Evolutionary conservation across 2,888 invertebrate genomes (phyloP), one percentile per base, ranked within the genome.

Genomic region (Mechanitis messenoides): DNA sequence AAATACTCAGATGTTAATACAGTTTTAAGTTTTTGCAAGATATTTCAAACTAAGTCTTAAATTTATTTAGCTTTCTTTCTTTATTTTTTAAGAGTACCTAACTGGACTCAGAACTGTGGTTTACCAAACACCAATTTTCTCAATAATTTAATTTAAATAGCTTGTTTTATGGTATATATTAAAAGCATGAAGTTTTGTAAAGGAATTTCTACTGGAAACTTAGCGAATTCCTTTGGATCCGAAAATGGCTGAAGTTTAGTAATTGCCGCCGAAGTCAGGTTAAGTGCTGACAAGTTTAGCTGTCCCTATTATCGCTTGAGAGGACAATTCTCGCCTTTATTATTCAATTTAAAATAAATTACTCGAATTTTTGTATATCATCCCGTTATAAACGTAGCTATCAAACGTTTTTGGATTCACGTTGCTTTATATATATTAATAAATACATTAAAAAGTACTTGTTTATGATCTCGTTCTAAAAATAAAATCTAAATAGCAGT

Each of bases 241-340:
- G 71, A 71, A 71, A 76, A 77, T 74, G 74, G 74, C 66, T 68
- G 56, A 80, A 83, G 71, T 80, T 80, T 63, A 62, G 73, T 78
- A 77, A 80, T 81, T 79, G 78, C 78, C 73, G 71, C 68, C 68
- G 70, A 63, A 72, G 67, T 64, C 70, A 72, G 73, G 75, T 74
- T 71, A 72, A 74, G 71, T 69, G 68, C 54, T 62, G 63, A 65
- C 62, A 66, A 68, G 64, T 62, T 65, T 71, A 72, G 70, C 53
- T 60, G 65, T 65, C 67, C 65, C 64, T 64, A 66, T 68, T 66
- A 67, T 60, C 64, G 58, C 62, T 63, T 54, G 56, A 60, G 61
- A 62, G 45, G 47, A 47, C 71, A 70, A 69, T 70, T 62, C 56
- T 53, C 50, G 59, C 55, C 31, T 55, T 61, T 65, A 62, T 65